Conservation (phyloP, 2,113 vertebrate genomes). For the Megaceryle torquata region DNA sequence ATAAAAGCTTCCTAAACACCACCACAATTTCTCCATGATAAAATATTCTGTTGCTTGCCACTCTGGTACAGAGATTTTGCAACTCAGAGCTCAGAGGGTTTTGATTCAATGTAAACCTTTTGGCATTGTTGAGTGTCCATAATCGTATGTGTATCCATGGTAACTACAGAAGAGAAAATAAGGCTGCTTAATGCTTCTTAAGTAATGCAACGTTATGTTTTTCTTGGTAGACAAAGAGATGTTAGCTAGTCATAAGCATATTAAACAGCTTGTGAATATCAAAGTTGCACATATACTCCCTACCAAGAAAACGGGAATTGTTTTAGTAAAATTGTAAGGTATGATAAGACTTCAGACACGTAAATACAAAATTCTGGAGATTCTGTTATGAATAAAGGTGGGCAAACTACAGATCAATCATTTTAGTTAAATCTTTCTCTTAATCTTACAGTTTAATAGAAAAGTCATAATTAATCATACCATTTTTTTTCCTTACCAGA, state of each 20-base stretch:
- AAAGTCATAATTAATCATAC: background rate
- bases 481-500: background rate
- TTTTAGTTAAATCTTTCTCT: background rate
- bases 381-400: background rate
- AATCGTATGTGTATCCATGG: slow-evolving; percentile 34
- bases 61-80: background rate
- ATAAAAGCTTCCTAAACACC: background rate
- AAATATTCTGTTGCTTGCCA: background rate
- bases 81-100: background rate
- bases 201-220: background rate
- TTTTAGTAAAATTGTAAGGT: background rate
- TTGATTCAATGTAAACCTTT: slow-evolving; percentile 5
- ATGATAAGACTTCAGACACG: background rate
- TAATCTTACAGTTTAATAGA: background rate
- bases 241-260: background rate
- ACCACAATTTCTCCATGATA: background rate
- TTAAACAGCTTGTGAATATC: background rate
- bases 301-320: background rate
- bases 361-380: background rate
- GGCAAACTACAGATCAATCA: background rate
- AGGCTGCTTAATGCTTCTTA: background rate
- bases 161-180: slow-evolving; percentile 19
- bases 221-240: slow-evolving; percentile 14
- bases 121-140: slow-evolving; percentile 7
- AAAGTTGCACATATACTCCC: background rate